phyloP scores from a whole-genome alignment of 2,113 vertebrate genomes.

The Lota lota region DNA sequence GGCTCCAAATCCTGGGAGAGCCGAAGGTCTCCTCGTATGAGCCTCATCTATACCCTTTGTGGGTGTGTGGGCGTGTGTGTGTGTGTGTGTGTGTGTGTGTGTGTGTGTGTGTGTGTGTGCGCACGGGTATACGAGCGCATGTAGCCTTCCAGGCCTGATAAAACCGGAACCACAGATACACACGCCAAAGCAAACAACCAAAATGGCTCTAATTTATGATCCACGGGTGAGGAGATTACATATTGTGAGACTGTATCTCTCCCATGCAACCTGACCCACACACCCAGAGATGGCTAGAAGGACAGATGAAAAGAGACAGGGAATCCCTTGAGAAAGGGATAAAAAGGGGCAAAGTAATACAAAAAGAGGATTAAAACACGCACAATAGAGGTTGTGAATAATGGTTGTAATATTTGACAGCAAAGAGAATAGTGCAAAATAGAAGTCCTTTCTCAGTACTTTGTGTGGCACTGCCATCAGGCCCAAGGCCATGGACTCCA shows the following conservation, averaged over 20 bases:
- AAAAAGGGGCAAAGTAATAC: not conserved
- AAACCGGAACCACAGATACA: conserved; percentile 31
- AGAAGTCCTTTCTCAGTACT: conserved; percentile 21
- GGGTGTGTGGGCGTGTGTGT: not conserved
- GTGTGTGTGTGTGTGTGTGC: conserved; percentile 9
- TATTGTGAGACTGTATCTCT: not conserved
- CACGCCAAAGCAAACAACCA: conserved; percentile 1
- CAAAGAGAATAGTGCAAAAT: conserved; percentile 6
- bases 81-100: not conserved
- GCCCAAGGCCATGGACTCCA: conserved; percentile 5
- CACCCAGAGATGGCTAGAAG: not conserved
- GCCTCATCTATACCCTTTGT: conserved; percentile 2
- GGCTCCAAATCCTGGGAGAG: conserved; percentile 44
- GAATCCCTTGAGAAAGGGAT: not conserved
- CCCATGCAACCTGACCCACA: not conserved
- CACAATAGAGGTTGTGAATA: not conserved
- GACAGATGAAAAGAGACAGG: not conserved
- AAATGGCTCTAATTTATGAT: conserved; percentile 14
- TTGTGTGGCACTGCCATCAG: conserved; percentile 37
- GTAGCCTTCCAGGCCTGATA: conserved; percentile 8
- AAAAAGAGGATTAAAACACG: not conserved
- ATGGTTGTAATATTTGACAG: not conserved
- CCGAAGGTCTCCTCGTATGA: conserved; percentile 12
- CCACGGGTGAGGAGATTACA: conserved; percentile 8
- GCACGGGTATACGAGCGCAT: not conserved